These are phyloP conservation scores for Dendrolimus punctatus DNA, from an alignment of 1,140 invertebrate genomes.

Conservation along the genomic window DNA sequence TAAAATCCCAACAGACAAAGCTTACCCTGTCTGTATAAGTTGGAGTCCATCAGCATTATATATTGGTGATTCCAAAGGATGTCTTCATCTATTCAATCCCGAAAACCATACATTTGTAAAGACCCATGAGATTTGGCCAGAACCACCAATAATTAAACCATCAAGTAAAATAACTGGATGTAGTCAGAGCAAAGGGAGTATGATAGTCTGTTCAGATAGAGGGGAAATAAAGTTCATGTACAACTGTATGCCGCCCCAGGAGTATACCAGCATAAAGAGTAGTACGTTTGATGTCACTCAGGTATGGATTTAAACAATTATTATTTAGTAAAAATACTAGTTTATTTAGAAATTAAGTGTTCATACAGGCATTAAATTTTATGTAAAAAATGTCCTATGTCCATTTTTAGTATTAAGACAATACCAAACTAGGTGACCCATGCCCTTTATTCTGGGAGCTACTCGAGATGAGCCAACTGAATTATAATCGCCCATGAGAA, in stretches of 20 bases:
- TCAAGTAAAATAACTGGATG: slow-evolving; percentile 50
- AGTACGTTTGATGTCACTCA: slow-evolving; percentile 52
- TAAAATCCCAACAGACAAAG: slow-evolving; percentile 46
- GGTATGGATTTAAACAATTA: slow-evolving; percentile 22
- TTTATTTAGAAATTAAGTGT: not conserved
- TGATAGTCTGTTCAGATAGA: slow-evolving; percentile 47
- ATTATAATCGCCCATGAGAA: too few relatives aligned
- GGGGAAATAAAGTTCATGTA: slow-evolving; percentile 62
- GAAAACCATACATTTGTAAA: slow-evolving; percentile 34
- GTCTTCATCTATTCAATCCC: slow-evolving; percentile 49
- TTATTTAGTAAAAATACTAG: slow-evolving; percentile 1
- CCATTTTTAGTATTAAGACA: too few relatives aligned
- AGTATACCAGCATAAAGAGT: slow-evolving; percentile 41
- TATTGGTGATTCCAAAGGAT: slow-evolving; percentile 55
- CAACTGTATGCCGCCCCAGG: slow-evolving; percentile 45
- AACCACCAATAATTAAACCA: slow-evolving; percentile 35
- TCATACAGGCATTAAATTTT: too few relatives aligned
- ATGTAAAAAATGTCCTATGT: too few relatives aligned
- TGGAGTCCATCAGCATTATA: slow-evolving; percentile 50
- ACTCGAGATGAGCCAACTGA: too few relatives aligned
- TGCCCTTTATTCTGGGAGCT: too few relatives aligned
- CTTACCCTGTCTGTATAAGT: slow-evolving; percentile 52
- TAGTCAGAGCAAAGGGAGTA: slow-evolving; percentile 40
- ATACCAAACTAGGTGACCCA: too few relatives aligned
- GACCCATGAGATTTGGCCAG: slow-evolving; percentile 45